Conservation (phyloP, 2,113 vertebrate genomes). For the Bubo bubo region DNA sequence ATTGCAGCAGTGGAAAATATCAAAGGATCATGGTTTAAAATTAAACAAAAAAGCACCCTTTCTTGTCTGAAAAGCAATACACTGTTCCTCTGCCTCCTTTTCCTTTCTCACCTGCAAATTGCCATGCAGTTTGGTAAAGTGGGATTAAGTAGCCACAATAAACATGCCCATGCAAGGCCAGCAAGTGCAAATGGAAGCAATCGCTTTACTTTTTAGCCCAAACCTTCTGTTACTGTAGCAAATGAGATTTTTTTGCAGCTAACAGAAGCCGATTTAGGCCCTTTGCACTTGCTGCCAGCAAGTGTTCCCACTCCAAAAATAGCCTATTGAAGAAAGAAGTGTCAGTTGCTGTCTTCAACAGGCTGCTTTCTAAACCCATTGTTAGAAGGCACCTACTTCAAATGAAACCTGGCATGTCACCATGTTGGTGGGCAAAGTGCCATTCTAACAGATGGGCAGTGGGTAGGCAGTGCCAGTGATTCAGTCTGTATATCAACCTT, state of each 20-base stretch:
- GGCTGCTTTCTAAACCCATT: constrained; percentile 44
- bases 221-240: constrained; percentile 35
- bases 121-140: neutral
- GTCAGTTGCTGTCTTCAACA: constrained; percentile 54
- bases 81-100: neutral
- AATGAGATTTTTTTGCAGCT: constrained; percentile 48
- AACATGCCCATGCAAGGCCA: neutral
- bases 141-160: neutral
- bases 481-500: constrained; percentile 22
- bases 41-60: constrained; percentile 33
- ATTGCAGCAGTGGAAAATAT: constrained; percentile 62
- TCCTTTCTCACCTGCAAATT: neutral
- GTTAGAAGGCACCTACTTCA: constrained; percentile 52
- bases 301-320: constrained; percentile 54
- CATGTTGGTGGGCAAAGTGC: neutral
- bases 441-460: constrained; percentile 57
- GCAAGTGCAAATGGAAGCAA: constrained; percentile 15
- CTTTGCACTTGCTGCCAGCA: constrained; percentile 34
- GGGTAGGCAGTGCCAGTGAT: constrained; percentile 22
- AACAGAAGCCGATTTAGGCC: constrained; percentile 28
- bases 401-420: constrained; percentile 32
- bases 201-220: neutral
- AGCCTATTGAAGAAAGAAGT: constrained; percentile 38
- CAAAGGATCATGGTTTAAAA: constrained; percentile 45
- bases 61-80: neutral